These are phyloP conservation scores for Sinodicranocentrus sp. DNA, from an alignment of 2,888 invertebrate species.

Conservation along the genomic window DNA sequence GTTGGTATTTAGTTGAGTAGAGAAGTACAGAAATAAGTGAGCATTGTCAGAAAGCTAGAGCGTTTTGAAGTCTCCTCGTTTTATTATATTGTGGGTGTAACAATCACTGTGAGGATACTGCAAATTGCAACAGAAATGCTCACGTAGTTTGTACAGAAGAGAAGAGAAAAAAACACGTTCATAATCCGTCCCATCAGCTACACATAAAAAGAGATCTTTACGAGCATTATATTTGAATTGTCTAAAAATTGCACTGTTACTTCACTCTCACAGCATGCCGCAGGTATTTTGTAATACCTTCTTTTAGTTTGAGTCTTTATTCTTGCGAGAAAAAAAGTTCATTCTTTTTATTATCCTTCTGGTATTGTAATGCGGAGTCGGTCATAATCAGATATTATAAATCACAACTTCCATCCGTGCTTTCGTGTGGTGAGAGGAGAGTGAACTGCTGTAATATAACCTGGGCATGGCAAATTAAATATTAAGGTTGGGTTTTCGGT, in stretches of 20 bases:
- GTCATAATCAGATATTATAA: slow-evolving; percentile 15
- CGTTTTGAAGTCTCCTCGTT: background rate
- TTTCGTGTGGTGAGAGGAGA: background rate
- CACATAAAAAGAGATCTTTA: slow-evolving; percentile 4
- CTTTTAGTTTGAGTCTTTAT: background rate
- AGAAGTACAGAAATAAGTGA: no score
- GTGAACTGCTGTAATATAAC: background rate
- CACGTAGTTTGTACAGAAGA: background rate
- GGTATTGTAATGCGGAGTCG: background rate
- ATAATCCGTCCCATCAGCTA: slow-evolving; percentile 16
- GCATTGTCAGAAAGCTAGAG: background rate
- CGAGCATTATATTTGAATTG: background rate
- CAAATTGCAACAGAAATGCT: background rate
- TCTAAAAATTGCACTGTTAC: slow-evolving; percentile 1
- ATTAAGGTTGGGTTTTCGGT: slow-evolving; percentile 14
- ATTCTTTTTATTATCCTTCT: background rate
- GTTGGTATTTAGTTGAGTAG: background rate
- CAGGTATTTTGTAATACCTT: background rate
- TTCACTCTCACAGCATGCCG: background rate
- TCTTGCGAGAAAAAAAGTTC: background rate
- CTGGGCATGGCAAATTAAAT: slow-evolving; percentile 15
- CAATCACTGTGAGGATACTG: background rate
- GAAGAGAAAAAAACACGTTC: background rate
- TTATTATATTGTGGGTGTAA: background rate
- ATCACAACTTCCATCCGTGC: slow-evolving; percentile 6